Evolutionary conservation across 2,797 vertebrate genomes (phyloP), one percentile per base, ranked within the genome.

Genomic region (Picus viridis): DNA sequence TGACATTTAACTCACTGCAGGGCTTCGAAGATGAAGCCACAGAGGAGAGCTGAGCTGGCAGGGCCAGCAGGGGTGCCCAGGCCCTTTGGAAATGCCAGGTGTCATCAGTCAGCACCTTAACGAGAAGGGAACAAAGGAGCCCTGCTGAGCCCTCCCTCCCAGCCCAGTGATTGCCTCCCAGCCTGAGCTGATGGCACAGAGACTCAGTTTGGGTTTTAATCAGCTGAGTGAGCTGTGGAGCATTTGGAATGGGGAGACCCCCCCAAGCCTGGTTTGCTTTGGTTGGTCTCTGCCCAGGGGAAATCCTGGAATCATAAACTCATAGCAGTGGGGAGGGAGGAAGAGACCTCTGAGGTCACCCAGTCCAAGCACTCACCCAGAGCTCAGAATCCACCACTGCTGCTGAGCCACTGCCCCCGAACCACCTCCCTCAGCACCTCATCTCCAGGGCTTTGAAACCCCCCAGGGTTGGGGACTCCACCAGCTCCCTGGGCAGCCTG

Each of bases 51-150:
- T 61, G 71, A 0, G 22, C 82, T 53, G 63, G 57, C 57, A 53
- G 67, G 43, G 43, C 5, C 53, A 45, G 57, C 2, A 2, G 76
- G 9, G 29, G 12, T 59, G 65, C 62, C 76, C 12, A 3, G 73
- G 58, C 45, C 77, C 56, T 84, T 23, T 85, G 30, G 89, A 83
- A 95, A 80, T 67, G 80, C 43, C 45, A 10, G 12, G 39, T 71
- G 64, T 88, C 75, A 88, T 85, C 75, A 85, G 14, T 16, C 2
- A 2, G 68, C 54, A 36, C 83, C 39, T 78, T 58, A 80, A 54
- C 0, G 4, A 26, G 68, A 45, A 70, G 39, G 61, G 36, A 58
- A 2, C 23, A 70, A 1, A 26, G 65, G 43, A 24, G 53, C 34
- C 63, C 68, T 56, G 49, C 45, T 16, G 51, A 78, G 63, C 14